Evolutionary conservation across 37 sponge, comb jelly and placozoan species (phyloP).

Genomic region (Ephydatia muelleri): DNA sequence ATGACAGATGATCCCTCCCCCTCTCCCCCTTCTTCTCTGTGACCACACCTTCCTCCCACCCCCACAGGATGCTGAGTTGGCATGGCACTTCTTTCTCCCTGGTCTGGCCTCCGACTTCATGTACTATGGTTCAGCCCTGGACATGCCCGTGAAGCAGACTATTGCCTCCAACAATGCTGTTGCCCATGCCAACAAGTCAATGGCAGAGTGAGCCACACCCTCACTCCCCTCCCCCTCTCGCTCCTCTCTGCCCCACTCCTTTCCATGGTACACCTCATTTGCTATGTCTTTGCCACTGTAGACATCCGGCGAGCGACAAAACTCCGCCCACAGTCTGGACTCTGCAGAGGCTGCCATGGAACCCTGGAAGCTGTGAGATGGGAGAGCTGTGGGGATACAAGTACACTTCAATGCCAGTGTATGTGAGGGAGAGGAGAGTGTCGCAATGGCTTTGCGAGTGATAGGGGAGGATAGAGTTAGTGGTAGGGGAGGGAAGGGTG

Average conservation of each 20-base stretch:
- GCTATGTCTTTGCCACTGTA: background rate
- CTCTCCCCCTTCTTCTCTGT: background rate
- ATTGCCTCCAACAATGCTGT: constrained; percentile 59
- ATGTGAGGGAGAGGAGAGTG: background rate
- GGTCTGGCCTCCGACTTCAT: constrained; percentile 68
- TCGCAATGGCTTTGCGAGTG: background rate
- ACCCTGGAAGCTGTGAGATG: constrained; percentile 70
- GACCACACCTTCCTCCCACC: background rate
- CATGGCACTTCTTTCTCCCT: constrained; percentile 73
- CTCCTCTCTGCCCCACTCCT: background rate
- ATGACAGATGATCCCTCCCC: background rate
- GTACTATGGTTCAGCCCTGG: constrained; percentile 56
- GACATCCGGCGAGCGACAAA: constrained; percentile 17
- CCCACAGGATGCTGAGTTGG: constrained; percentile 59
- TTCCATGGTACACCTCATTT: background rate
- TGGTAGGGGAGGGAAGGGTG: background rate
- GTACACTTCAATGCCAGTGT: constrained; percentile 59
- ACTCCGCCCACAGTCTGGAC: constrained; percentile 64
- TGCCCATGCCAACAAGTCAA: constrained; percentile 25
- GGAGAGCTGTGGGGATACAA: constrained; percentile 75
- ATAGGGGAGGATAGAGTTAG: background rate
- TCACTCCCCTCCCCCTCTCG: background rate
- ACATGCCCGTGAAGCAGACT: constrained; percentile 80
- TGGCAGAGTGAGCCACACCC: constrained; percentile 16
- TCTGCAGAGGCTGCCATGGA: constrained; percentile 64